phyloP scores from a whole-genome alignment of 2,888 invertebrate genomes.

The Lissonota sp. region DNA sequence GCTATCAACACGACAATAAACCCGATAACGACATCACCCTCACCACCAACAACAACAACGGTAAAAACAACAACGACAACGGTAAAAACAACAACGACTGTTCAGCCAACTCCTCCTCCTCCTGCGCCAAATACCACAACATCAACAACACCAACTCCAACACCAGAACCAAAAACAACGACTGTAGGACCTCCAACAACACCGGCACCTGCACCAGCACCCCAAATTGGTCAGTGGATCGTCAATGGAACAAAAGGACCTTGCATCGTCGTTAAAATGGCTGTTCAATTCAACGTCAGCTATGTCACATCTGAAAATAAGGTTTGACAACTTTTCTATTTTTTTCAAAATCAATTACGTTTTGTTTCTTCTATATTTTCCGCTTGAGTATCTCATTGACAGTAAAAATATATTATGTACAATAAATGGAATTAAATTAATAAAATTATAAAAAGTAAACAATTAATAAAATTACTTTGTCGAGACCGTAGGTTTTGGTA shows the following conservation, averaged over 20 bases:
- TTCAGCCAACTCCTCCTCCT: background rate
- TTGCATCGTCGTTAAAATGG: constrained; percentile 89
- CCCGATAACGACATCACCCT: too few species aligned
- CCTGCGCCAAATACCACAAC: background rate
- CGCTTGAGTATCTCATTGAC: too few species aligned
- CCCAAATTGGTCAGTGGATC: constrained; percentile 84
- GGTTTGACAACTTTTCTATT: too few species aligned
- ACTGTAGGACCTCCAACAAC: constrained; percentile 63
- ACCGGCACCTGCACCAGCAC: constrained; percentile 75
- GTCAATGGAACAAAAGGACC: constrained; percentile 84
- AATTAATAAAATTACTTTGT: constrained; percentile 88
- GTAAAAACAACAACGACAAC: too few species aligned
- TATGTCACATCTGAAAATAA: constrained; percentile 83
- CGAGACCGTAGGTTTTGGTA: constrained; percentile 97
- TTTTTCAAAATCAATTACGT: too few species aligned
- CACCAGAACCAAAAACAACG: constrained; percentile 78
- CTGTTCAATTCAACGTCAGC: constrained; percentile 87
- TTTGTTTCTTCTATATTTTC: too few species aligned
- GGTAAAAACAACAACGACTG: too few species aligned
- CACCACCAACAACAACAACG: too few species aligned
- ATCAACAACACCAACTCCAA: constrained; percentile 74
- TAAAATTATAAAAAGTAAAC: too few species aligned
- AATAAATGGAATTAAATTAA: too few species aligned
- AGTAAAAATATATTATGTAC: too few species aligned
- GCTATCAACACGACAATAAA: background rate